Conservation (phyloP, 2,888 invertebrate species). For the Lymantria dispar region DNA sequence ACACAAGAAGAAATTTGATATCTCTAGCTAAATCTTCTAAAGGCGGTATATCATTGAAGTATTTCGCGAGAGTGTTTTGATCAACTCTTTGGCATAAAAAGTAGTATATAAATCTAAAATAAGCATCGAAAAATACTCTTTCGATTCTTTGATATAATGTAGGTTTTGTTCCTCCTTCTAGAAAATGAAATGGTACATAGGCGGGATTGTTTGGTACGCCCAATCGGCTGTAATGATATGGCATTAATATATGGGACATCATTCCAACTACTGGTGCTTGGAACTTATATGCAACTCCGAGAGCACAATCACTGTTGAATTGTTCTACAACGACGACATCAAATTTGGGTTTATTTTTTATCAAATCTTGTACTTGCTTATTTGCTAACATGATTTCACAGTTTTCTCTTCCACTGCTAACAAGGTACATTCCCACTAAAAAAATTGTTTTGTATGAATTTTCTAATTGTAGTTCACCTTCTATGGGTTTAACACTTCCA, state of each 20-base stretch:
- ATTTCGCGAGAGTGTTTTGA: slow-evolving; percentile 56
- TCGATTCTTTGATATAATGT: slow-evolving; percentile 61
- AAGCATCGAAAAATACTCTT: slow-evolving; percentile 52
- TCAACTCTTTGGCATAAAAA: slow-evolving; percentile 48
- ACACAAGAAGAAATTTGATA: slow-evolving; percentile 82
- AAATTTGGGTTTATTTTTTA: slow-evolving; percentile 74
- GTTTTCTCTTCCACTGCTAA: slow-evolving; percentile 42
- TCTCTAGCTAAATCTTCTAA: slow-evolving; percentile 78
- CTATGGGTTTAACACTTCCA: slow-evolving; percentile 42
- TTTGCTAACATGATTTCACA: slow-evolving; percentile 62
- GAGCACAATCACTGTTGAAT: slow-evolving; percentile 87
- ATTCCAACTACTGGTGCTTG: slow-evolving; percentile 83
- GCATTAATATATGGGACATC: slow-evolving; percentile 83
- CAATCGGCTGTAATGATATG: slow-evolving; percentile 81
- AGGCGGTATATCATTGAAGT: slow-evolving; percentile 77
- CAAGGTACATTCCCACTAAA: slow-evolving; percentile 33
- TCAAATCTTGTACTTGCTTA: slow-evolving; percentile 55
- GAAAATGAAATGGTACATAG: slow-evolving; percentile 78
- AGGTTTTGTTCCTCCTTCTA: slow-evolving; percentile 69
- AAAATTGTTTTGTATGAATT: slow-evolving; percentile 45
- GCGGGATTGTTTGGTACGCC: slow-evolving; percentile 83
- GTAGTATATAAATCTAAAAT: slow-evolving; percentile 48
- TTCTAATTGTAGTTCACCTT: slow-evolving; percentile 43
- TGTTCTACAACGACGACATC: slow-evolving; percentile 87
- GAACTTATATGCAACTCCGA: slow-evolving; percentile 85